phyloP scores from a whole-genome alignment of 1,140 invertebrate species.

The Drosophila jambulina region DNA sequence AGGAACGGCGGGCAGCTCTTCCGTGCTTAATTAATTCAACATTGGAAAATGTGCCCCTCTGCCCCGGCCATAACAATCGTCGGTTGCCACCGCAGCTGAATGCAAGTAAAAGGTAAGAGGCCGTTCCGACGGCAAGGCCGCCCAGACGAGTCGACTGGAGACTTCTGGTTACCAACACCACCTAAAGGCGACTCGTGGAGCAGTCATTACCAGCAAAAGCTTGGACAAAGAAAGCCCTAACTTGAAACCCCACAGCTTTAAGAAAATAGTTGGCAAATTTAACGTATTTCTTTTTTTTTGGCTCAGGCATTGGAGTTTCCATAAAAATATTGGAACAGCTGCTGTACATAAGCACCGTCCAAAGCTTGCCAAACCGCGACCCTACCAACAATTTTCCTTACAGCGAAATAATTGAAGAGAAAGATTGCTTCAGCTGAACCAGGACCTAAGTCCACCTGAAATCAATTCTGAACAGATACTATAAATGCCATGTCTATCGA shows the following conservation, averaged over 20 bases:
- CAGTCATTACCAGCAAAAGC: slow-evolving; percentile 1
- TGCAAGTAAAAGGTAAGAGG: slow-evolving; percentile 49
- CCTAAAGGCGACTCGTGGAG: background rate
- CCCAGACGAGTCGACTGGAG: slow-evolving; percentile 16
- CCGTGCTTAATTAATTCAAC: slow-evolving; percentile 22
- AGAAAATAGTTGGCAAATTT: background rate
- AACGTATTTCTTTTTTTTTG: background rate
- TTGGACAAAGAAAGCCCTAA: background rate
- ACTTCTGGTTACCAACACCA: slow-evolving; percentile 36
- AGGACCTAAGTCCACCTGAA: background rate
- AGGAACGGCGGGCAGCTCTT: slow-evolving; percentile 1
- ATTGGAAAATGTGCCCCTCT: background rate
- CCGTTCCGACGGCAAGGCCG: slow-evolving; percentile 29
- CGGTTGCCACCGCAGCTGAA: background rate
- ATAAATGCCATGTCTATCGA: background rate
- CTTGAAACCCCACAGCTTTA: background rate
- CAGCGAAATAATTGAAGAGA: background rate
- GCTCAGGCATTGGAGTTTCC: background rate
- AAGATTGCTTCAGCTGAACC: background rate
- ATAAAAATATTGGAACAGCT: slow-evolving; percentile 3
- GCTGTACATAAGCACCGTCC: background rate
- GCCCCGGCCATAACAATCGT: background rate
- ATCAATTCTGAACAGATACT: background rate
- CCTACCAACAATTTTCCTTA: background rate
- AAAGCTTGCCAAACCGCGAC: background rate